Conservation (phyloP, 2,797 vertebrate genomes). For the Arremon aurantiirostris region DNA sequence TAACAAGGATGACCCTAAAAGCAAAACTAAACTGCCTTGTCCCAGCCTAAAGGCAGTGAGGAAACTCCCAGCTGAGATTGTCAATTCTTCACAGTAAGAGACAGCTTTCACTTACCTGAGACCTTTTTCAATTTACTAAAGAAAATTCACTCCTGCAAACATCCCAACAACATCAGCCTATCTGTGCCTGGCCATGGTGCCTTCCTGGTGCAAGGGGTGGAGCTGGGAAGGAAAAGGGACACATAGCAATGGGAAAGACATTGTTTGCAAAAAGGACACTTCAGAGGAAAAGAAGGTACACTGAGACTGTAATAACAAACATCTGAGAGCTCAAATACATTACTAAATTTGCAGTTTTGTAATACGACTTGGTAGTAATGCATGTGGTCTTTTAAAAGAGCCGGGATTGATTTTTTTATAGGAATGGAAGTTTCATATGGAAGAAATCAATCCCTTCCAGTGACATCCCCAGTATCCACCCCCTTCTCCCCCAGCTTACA, state of each 20-base stretch:
- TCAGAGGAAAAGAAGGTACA: neutral
- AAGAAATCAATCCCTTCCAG: neutral
- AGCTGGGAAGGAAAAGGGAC: neutral
- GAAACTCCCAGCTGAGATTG: neutral
- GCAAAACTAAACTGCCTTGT: neutral
- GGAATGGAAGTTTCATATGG: neutral
- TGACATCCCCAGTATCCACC: neutral
- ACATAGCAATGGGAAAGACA: neutral
- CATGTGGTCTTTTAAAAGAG: neutral
- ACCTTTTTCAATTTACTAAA: neutral
- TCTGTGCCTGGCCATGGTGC: neutral
- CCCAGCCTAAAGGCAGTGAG: neutral
- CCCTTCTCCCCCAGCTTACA: neutral
- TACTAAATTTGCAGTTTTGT: neutral
- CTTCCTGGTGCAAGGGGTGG: neutral
- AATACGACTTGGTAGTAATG: neutral
- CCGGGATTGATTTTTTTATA: neutral
- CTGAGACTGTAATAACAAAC: accelerated
- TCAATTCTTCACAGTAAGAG: neutral
- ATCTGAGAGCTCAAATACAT: neutral
- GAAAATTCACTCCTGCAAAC: neutral
- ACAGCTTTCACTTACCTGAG: neutral
- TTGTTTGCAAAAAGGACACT: neutral
- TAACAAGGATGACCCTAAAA: neutral
- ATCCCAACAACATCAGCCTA: neutral